These are phyloP conservation scores for Leucosticte australis DNA, from an alignment of 2,113 vertebrate species.

Conservation along the genomic window DNA sequence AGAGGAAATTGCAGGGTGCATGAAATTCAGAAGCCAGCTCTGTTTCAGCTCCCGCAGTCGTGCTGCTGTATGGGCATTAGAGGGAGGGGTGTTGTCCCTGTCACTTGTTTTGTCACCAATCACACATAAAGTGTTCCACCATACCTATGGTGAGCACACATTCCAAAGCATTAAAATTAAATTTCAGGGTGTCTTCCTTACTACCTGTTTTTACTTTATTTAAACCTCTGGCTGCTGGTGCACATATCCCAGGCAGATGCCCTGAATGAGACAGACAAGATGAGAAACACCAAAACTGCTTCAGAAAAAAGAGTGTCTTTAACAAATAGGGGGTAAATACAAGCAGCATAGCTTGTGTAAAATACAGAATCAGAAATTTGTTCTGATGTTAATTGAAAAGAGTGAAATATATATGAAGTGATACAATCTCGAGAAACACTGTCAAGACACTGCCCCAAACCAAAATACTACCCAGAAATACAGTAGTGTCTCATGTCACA, in stretches of 20 bases:
- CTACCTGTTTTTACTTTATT: not conserved
- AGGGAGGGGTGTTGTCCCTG: not conserved
- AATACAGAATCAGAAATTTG: not conserved
- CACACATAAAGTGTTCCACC: rapidly evolving
- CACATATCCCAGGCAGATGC: not conserved
- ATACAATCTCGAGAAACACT: not conserved
- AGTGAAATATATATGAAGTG: not conserved
- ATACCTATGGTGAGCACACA: rapidly evolving
- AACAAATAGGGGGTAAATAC: not conserved
- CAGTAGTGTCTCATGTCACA: rapidly evolving
- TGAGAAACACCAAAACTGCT: not conserved
- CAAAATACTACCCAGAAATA: not conserved
- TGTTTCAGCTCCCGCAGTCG: not conserved
- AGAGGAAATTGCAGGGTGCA: not conserved
- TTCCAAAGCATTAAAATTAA: not conserved
- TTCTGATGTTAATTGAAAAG: not conserved
- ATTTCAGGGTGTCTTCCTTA: not conserved
- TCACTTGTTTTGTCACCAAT: not conserved
- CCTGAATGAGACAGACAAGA: not conserved
- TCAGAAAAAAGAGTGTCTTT: not conserved
- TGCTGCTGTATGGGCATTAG: rapidly evolving
- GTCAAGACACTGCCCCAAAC: not conserved
- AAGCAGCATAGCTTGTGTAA: not conserved
- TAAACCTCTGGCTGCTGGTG: not conserved
- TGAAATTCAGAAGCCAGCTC: not conserved